Conservation (phyloP, 2,888 invertebrate genomes). For the Conistra vaccinii region DNA sequence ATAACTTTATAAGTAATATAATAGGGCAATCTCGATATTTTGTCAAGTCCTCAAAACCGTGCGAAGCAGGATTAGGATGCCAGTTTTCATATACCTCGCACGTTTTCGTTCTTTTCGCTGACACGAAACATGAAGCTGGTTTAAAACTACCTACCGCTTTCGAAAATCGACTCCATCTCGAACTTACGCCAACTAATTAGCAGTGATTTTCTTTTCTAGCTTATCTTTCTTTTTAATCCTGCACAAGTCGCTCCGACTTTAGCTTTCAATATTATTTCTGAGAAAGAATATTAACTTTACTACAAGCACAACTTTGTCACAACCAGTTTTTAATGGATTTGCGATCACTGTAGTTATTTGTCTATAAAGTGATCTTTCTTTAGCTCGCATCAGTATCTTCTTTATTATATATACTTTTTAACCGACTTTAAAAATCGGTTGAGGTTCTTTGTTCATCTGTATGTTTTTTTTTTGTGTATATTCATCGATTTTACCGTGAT, state of each 20-base stretch:
- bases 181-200: conserved; percentile 22
- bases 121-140: no score
- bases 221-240: conserved; percentile 7
- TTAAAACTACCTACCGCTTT: no score
- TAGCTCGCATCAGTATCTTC: not conserved
- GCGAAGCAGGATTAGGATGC: no score
- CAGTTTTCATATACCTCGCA: no score
- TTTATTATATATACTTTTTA: not conserved
- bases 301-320: not conserved
- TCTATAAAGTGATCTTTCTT: not conserved
- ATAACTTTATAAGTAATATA: no score
- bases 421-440: no score
- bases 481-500: no score
- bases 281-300: not conserved
- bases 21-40: no score
- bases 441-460: no score
- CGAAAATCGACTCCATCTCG: not conserved
- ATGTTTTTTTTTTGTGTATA: no score
- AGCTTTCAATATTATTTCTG: conserved; percentile 5
- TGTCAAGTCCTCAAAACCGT: no score
- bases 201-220: conserved; percentile 10
- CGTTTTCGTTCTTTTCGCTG: no score
- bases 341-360: not conserved
- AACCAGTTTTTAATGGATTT: not conserved
- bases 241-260: not conserved